Evolutionary conservation across 2,797 vertebrate species (phyloP), one percentile per base, ranked within the genome.

Genomic region (Fistularia commersonii): DNA sequence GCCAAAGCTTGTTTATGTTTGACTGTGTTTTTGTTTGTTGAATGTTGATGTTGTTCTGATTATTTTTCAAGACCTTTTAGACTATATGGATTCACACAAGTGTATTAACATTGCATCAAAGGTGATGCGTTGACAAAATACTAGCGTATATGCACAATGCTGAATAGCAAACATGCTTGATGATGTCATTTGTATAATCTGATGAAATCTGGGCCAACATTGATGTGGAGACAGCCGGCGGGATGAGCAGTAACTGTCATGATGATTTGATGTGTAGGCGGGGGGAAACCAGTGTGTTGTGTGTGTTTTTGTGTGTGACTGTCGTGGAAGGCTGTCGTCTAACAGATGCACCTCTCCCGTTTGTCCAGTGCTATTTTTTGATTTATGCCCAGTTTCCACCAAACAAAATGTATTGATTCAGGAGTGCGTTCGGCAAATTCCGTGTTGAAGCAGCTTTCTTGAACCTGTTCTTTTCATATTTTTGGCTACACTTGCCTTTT

Each of bases 181-280:
- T 66, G 72, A 74, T 72, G 66, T 79, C 60, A 89, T 50, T 64
- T 61, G 70, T 72, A 67, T 84, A 82, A 88, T 86, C 81, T 83
- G 74, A 76, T 63, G 71, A 63, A 83, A 87, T 82, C 76, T 81
- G 80, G 83, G 82, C 80, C 83, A 87, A 57, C 43, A 50, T 74
- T 83, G 82, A 85, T 40, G 53, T 77, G 46, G 69, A 80, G 50
- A 71, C 73, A 80, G 79, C 66, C 57, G 52, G 50, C 41, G 1
- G 79, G 61, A 67, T 85, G 74, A 76, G 64, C 61, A 79, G 82
- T 74, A 70, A 49, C 69, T 76, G 58, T 74, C 76, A 75, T 66
- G 56, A 74, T 66, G 56, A 76, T 77, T 68, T 76, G 61, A 33
- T 74, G 62, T 77, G 59, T 79, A 57, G 69, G 67, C 48, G 74